phyloP scores from a whole-genome alignment of 1,140 invertebrate genomes.

The Brachionus koreanus region DNA sequence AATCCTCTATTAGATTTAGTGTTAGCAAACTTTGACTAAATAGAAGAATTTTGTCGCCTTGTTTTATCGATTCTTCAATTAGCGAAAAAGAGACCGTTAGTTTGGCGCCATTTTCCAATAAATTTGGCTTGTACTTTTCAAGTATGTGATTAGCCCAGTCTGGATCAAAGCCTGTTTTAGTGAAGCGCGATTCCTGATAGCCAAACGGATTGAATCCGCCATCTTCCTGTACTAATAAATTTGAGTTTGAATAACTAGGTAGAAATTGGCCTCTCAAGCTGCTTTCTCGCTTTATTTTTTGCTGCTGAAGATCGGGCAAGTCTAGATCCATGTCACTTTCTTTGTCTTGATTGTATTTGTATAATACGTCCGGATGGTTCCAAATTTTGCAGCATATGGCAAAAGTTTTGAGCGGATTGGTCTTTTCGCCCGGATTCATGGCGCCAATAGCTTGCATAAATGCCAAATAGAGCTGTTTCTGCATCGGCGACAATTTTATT shows the following conservation, averaged over 20 bases:
- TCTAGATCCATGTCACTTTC: constrained; percentile 65
- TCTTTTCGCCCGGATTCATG: constrained; percentile 69
- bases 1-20: constrained; percentile 92
- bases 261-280: constrained; percentile 40
- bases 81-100: constrained; percentile 90
- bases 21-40: constrained; percentile 96
- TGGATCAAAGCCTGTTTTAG: neutral
- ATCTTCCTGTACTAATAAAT: neutral
- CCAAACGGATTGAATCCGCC: constrained; percentile 1
- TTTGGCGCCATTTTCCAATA: constrained; percentile 90
- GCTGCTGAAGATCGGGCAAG: constrained; percentile 45
- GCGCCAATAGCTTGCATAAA: constrained; percentile 87
- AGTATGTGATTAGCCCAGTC: constrained; percentile 73
- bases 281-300: constrained; percentile 47
- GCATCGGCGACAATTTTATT: neutral
- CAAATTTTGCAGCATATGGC: constrained; percentile 98
- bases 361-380: constrained; percentile 97
- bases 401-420: constrained; percentile 92
- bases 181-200: constrained; percentile 7
- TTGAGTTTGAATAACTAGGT: constrained; percentile 45
- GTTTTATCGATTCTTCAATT: constrained; percentile 76
- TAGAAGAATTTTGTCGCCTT: constrained; percentile 85
- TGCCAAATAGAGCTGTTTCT: constrained; percentile 71
- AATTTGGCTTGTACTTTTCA: constrained; percentile 77
- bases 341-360: constrained; percentile 80